phyloP scores from a whole-genome alignment of 2,797 vertebrate species.

The Malacoraja senta region DNA sequence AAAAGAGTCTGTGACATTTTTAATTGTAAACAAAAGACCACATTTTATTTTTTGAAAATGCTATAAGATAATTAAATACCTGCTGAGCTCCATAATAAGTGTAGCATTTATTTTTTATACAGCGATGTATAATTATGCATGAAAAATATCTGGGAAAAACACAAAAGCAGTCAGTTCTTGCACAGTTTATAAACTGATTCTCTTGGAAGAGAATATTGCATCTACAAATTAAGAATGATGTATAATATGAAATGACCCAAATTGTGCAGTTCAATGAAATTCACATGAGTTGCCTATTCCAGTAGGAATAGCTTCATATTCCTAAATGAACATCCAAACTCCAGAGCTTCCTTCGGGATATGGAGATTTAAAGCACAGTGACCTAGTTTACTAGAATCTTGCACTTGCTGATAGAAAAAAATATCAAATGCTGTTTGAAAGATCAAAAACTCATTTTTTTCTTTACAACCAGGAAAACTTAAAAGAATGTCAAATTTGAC shows the following conservation, averaged over 20 bases:
- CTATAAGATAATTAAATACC: background rate
- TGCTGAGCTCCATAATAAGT: background rate
- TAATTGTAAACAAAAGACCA: background rate
- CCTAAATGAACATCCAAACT: conserved; percentile 27
- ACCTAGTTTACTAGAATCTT: conserved; percentile 33
- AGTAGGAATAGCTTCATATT: conserved; percentile 22
- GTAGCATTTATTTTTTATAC: background rate
- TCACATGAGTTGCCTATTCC: background rate
- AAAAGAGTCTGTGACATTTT: background rate
- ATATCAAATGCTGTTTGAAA: conserved; percentile 33
- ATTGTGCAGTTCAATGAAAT: conserved; percentile 23
- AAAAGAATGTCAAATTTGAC: conserved; percentile 35
- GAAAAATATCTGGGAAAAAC: background rate
- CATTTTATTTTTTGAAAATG: background rate
- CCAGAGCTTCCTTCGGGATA: conserved; percentile 25
- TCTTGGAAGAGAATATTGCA: background rate
- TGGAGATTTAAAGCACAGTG: conserved; percentile 33
- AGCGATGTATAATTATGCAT: background rate
- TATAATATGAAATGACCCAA: conserved; percentile 22
- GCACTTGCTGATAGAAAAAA: conserved; percentile 16
- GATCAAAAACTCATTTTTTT: conserved; percentile 26
- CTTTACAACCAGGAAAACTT: conserved; percentile 9
- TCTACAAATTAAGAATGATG: conserved; percentile 10
- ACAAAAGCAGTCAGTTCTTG: background rate
- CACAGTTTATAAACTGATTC: background rate